Base-by-base conservation (phyloP, 1,140 invertebrate species). In the Sycobia sp. region DNA sequence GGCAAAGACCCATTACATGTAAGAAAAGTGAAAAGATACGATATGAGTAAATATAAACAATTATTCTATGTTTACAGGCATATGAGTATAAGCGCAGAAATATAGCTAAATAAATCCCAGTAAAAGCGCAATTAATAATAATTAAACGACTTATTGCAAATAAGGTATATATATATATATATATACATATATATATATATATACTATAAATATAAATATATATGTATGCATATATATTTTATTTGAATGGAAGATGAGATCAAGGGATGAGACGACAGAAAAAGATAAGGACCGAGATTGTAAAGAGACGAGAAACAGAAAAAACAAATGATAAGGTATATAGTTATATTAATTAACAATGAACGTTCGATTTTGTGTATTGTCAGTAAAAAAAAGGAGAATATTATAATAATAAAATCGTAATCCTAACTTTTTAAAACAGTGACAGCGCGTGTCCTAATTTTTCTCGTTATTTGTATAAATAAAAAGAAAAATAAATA, bases 71-170 rank as follows among this genome's bases (percentile, higher is more conserved):
- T 62, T 47, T 49, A 62, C 18, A 54, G 14, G n/a, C 36, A 36
- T 44, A 61, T 32, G 9, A 44, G 18, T 53, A 44, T 47, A 62
- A 62, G 51, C 7, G 29, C 51, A 49, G 60, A 39, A 44, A 62
- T n/a, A n/a, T 62, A 62, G 51, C 41, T 36, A 62, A 36, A 13
- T 62, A 54, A 47, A 62, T 38, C 38, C n/a, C 25, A 62, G 9
- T 47, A 55, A 39, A 43, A 9, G n/a, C n/a, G n/a, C n/a, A 23
- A 39, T 54, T 25, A 47, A 25, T 27, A 61, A 61, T 36, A 55
- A 27, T 54, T 39, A 38, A 62, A 47, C 5, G 23, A 38, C 7
- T n/a, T 32, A 62, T 47, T 62, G 51, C 32, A 32, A 55, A 54
- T 47, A 46, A 47, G n/a, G 32, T 55, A 54, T 47, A 55, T 22